Evolutionary conservation across 1,140 invertebrate species (phyloP).

Genomic region (Neomicropteryx cornuta): DNA sequence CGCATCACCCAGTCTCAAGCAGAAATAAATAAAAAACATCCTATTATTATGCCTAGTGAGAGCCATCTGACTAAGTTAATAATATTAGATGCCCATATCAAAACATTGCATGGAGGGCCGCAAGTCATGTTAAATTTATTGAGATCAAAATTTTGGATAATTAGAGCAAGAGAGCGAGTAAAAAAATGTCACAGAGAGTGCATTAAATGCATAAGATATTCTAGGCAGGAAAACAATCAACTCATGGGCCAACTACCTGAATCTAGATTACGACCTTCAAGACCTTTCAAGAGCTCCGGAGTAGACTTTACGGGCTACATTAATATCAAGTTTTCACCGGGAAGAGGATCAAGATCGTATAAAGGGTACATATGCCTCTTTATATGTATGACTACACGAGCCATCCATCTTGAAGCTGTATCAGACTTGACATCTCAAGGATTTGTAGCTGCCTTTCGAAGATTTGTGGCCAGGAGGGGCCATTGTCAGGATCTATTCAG

Average conservation of each 20-base stretch:
- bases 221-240: neutral
- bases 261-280: neutral
- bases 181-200: conserved; percentile 4
- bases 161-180: conserved; percentile 4
- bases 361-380: conserved; percentile 7
- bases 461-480: conserved; percentile 6
- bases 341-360: conserved; percentile 3
- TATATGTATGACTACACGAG: conserved; percentile 4
- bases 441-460: conserved; percentile 7
- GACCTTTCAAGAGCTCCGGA: conserved; percentile 1
- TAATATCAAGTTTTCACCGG: conserved; percentile 5
- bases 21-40: conserved; percentile 12
- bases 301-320: conserved; percentile 21
- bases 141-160: conserved; percentile 4
- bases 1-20: conserved; percentile 7
- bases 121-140: conserved; percentile 1
- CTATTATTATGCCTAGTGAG: conserved; percentile 12
- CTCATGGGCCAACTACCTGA: conserved; percentile 10
- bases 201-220: conserved; percentile 5
- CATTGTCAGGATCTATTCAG: conserved; percentile 4
- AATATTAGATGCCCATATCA: conserved; percentile 16
- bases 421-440: conserved; percentile 3
- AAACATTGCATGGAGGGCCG: conserved; percentile 3
- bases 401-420: conserved; percentile 5
- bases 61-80: conserved; percentile 12